These are phyloP conservation scores for Passer montanus DNA, from an alignment of 2,113 vertebrate genomes.

Conservation along the genomic window DNA sequence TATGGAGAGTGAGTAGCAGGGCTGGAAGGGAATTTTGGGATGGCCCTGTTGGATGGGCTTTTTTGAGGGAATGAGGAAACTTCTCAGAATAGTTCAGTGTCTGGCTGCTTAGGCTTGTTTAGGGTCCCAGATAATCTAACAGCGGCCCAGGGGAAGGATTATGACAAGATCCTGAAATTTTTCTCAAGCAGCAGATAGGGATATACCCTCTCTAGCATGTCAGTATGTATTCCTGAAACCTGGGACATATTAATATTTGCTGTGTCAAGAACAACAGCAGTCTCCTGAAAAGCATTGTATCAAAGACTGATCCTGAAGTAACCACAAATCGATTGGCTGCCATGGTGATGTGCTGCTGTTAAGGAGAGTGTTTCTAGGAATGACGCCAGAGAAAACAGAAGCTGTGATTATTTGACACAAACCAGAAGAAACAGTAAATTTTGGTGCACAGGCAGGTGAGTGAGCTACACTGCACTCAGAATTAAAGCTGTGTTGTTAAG, in stretches of 20 bases:
- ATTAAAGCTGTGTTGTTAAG: neutral
- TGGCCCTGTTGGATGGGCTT: neutral
- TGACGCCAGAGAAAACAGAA: slow-evolving; percentile 21
- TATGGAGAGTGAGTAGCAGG: neutral
- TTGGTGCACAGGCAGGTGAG: neutral
- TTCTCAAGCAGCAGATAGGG: neutral
- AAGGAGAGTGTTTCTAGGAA: neutral
- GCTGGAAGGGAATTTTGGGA: neutral
- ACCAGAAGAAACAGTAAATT: neutral
- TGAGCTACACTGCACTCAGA: neutral
- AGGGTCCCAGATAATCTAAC: neutral
- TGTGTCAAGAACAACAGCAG: neutral
- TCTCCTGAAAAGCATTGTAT: neutral
- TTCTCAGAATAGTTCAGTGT: neutral
- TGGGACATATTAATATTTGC: neutral
- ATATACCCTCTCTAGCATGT: neutral
- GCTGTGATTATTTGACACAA: slow-evolving; percentile 11
- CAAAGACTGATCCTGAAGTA: slow-evolving; percentile 2
- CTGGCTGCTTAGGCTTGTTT: accelerated
- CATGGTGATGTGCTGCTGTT: slow-evolving; percentile 9
- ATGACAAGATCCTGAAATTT: neutral
- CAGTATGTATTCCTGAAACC: neutral
- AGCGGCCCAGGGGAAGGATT: neutral
- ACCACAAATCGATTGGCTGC: slow-evolving; percentile 16
- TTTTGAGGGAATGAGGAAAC: neutral